Evolutionary conservation across 2,888 invertebrate species (phyloP).

Genomic region (Cheilosia vulpina): DNA sequence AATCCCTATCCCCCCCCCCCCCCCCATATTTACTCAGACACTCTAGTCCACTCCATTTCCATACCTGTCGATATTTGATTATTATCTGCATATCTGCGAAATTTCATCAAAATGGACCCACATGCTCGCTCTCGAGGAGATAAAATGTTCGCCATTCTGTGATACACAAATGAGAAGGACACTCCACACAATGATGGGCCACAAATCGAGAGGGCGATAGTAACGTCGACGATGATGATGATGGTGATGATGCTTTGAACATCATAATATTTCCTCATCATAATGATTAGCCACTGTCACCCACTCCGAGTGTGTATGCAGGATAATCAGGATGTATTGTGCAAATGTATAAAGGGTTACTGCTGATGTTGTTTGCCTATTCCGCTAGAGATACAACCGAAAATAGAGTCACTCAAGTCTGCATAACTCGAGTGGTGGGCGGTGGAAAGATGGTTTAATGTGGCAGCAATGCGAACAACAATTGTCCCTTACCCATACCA

Average conservation of each 20-base stretch:
- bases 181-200: neutral
- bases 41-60: neutral
- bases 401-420: slow-evolving; percentile 38
- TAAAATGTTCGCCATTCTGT: slow-evolving; percentile 34
- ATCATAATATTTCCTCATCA: slow-evolving; percentile 70
- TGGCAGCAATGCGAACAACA: slow-evolving; percentile 11
- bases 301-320: slow-evolving; percentile 22
- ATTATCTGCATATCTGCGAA: slow-evolving; percentile 49
- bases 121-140: slow-evolving; percentile 27
- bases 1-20: slow-evolving; percentile 8
- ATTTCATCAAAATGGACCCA: slow-evolving; percentile 31
- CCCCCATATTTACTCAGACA: neutral
- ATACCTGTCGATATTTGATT: slow-evolving; percentile 27
- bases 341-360: slow-evolving; percentile 40
- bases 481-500: slow-evolving; percentile 34
- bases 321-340: slow-evolving; percentile 61
- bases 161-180: slow-evolving; percentile 44
- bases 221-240: slow-evolving; percentile 50
- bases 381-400: slow-evolving; percentile 20
- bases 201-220: slow-evolving; percentile 29
- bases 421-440: neutral
- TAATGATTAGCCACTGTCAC: slow-evolving; percentile 63
- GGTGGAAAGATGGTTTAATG: neutral
- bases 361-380: slow-evolving; percentile 17
- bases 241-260: slow-evolving; percentile 66